Evolutionary conservation across 2,113 vertebrate species (phyloP), one percentile per base, ranked within the genome.

Genomic region (Labrus mixtus): DNA sequence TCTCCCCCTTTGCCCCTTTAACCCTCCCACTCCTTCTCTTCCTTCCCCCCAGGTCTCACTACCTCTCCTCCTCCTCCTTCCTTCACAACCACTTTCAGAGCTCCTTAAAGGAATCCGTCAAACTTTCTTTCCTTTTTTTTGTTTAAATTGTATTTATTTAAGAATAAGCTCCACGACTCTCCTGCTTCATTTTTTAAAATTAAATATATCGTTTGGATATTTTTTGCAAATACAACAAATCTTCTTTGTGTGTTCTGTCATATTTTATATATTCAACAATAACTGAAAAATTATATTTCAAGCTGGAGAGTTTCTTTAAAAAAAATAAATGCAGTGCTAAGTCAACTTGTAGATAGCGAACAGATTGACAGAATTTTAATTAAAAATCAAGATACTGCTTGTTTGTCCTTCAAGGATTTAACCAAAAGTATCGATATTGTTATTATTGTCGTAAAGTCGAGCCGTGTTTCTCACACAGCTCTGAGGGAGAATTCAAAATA

Each of bases 401-500:
- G 4, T 68, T n/a, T 54, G 25, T 62, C n/a, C n/a, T 45, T 50
- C 6, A 1, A 12, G 3, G 11, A 37, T 71, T 68, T 33, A 71
- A 58, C 25, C 16, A 36, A 72, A 71, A 53, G 37, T 45, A 61
- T 22, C 25, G 54, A 53, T 57, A 60, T 48, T 58, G 46, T 37
- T 36, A 37, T 45, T 51, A 13, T 46, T 25, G 19, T 59, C 6
- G 1, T 8, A 16, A 59, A 81, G 43, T 63, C 25, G 58, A 72
- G 56, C 15, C 15, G 6, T 46, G 20, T 22, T 62, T 60, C 62
- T 41, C 33, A 33, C 20, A 37, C n/a, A n/a, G 17, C 39, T 73
- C 59, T 55, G 41, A 55, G 66, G 67, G 36, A 57, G 36, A 50
- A 73, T 53, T 50, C 20, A 48, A 73, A 70, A 72, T 69, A 66